Evolutionary conservation across 2,888 invertebrate genomes (phyloP).

Genomic region (Odontocerum albicorne): DNA sequence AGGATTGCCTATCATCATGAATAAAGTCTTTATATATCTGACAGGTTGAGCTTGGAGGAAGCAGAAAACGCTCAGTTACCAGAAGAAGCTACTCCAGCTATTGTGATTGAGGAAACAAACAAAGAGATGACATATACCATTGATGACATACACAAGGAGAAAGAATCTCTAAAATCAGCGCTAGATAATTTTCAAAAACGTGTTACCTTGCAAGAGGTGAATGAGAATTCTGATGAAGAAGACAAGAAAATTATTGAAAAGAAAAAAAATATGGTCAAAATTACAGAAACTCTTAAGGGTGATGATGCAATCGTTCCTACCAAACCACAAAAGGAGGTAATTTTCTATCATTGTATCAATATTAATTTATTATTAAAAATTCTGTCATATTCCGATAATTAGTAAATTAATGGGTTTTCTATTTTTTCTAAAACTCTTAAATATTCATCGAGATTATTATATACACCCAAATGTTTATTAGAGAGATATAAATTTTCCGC

Average conservation of each 20-base stretch:
- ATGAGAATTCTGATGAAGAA: slow-evolving; percentile 3
- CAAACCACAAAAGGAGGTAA: slow-evolving; percentile 32
- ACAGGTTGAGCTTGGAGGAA: slow-evolving; percentile 37
- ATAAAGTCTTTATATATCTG: not conserved
- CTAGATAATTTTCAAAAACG: slow-evolving; percentile 40
- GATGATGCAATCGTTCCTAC: not conserved
- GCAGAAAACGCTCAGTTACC: slow-evolving; percentile 25
- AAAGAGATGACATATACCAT: slow-evolving; percentile 40
- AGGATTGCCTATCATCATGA: not conserved
- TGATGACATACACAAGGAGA: slow-evolving; percentile 44
- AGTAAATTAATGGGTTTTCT: too few relatives aligned
- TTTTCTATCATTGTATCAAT: too few relatives aligned
- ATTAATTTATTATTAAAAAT: too few relatives aligned
- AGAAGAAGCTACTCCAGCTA: slow-evolving; percentile 2
- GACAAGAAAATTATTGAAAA: slow-evolving; percentile 9
- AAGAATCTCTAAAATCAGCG: slow-evolving; percentile 43
- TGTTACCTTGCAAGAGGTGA: slow-evolving; percentile 10
- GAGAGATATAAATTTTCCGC: too few relatives aligned
- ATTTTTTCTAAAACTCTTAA: too few relatives aligned
- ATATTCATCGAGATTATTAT: too few relatives aligned
- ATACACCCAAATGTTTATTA: too few relatives aligned
- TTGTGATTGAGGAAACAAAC: not conserved
- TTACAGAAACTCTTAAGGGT: not conserved
- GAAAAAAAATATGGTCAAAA: not conserved
- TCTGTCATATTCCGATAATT: too few relatives aligned